A percentile compares a stretch with the other conserved stretches of the same genome.
phyloP scores from a whole-genome alignment of 2,888 invertebrate genomes.

The Emmelina monodactyla region DNA sequence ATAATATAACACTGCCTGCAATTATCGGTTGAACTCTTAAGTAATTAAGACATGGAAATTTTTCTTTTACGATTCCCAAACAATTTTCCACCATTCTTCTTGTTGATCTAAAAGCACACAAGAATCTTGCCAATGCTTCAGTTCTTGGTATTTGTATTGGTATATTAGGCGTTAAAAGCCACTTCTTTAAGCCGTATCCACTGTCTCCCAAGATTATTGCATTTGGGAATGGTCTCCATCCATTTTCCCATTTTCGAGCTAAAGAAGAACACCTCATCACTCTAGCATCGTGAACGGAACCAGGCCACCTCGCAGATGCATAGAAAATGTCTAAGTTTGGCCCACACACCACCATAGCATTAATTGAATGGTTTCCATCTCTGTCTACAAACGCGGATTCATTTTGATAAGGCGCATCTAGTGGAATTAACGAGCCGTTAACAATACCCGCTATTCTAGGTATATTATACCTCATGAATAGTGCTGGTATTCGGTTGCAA shows the following conservation, averaged over 20 bases:
- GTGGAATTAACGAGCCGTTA: slow-evolving; percentile 5
- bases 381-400: slow-evolving; percentile 9
- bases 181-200: slow-evolving; percentile 7
- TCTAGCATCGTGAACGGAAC: slow-evolving; percentile 12
- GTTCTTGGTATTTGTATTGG: slow-evolving; percentile 8
- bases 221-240: slow-evolving; percentile 11
- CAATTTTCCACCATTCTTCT: slow-evolving; percentile 8
- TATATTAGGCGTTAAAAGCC: slow-evolving; percentile 9
- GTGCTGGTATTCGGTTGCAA: slow-evolving; percentile 6
- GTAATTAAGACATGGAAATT: slow-evolving; percentile 7
- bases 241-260: slow-evolving; percentile 8
- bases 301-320: slow-evolving; percentile 11
- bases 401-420: slow-evolving; percentile 9
- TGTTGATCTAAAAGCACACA: slow-evolving; percentile 10
- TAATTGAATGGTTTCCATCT: slow-evolving; percentile 11
- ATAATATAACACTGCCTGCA: slow-evolving; percentile 6
- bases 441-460: slow-evolving; percentile 4
- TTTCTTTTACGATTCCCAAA: slow-evolving; percentile 6
- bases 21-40: slow-evolving; percentile 5
- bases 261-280: slow-evolving; percentile 9
- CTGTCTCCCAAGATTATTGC: slow-evolving; percentile 10
- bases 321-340: slow-evolving; percentile 10
- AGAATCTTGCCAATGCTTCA: slow-evolving; percentile 7
- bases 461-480: slow-evolving; percentile 5
- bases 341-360: slow-evolving; percentile 9